Conservation (phyloP, 2,797 vertebrate genomes). For the Tokudaia tokunoshimensis region DNA sequence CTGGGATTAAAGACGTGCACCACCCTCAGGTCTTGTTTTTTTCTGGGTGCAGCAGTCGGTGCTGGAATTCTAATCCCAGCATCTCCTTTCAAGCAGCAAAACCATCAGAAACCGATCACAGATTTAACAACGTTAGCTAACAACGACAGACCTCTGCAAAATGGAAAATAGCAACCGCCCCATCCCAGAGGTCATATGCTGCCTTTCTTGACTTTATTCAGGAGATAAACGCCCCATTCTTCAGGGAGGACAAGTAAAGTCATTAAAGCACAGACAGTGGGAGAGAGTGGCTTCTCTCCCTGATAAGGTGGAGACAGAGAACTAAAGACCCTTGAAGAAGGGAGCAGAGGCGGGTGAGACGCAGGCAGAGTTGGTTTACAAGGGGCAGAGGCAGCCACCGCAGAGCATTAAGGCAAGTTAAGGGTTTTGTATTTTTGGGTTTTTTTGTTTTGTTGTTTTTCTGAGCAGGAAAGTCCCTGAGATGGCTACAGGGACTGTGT, state of each 20-base stretch:
- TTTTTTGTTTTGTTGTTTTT: neutral
- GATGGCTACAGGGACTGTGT: neutral
- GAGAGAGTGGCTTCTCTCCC: neutral
- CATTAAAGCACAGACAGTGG: neutral
- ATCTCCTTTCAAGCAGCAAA: conserved; percentile 9
- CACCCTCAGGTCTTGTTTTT: neutral
- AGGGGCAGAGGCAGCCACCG: neutral
- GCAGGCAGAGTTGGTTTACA: neutral
- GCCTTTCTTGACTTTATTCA: neutral
- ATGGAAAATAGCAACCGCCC: neutral
- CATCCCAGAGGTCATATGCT: neutral
- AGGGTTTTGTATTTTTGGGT: neutral
- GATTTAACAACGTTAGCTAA: conserved; percentile 26
- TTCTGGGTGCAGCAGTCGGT: neutral
- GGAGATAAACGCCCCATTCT: neutral
- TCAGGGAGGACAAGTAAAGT: neutral
- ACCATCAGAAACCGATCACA: neutral
- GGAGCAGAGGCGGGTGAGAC: neutral
- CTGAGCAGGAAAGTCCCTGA: neutral
- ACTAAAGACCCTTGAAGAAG: neutral
- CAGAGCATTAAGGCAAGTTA: neutral
- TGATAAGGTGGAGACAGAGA: neutral
- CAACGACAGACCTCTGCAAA: conserved; percentile 14
- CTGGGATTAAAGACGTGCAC: neutral
- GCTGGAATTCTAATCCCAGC: neutral